Percentiles rank a stretch among this genome's conserved stretches.
Evolutionary conservation across 1,140 invertebrate species (phyloP).

Genomic region (Lepidurus couesii): DNA sequence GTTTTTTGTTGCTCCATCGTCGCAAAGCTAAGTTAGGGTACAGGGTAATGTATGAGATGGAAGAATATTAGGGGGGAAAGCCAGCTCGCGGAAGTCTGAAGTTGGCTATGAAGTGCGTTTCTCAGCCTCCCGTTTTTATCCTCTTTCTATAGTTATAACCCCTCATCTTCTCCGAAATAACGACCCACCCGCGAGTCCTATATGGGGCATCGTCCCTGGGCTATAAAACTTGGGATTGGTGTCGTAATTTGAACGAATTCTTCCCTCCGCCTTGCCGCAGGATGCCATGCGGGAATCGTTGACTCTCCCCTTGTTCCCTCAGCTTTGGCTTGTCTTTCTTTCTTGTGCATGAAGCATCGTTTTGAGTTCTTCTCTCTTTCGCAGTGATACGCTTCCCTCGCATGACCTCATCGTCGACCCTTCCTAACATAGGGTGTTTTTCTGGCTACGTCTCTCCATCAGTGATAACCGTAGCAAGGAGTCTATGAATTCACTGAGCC

Average conservation of each 20-base stretch:
- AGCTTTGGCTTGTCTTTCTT: conserved; percentile 9
- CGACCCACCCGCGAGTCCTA: background rate
- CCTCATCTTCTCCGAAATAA: conserved; percentile 4
- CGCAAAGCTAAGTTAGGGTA: background rate
- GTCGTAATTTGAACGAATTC: conserved; percentile 9
- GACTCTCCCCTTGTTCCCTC: conserved; percentile 2
- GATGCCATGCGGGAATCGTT: background rate
- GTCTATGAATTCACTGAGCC: background rate
- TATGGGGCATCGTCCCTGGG: background rate
- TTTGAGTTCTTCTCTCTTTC: background rate
- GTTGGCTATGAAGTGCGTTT: conserved; percentile 9
- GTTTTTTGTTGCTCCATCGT: no score
- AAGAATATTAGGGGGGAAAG: background rate
- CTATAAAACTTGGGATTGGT: conserved; percentile 15
- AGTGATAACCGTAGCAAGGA: background rate
- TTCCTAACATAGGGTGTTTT: background rate
- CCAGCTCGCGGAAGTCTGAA: background rate
- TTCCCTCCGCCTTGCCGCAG: background rate
- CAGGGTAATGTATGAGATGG: background rate
- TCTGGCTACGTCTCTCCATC: background rate
- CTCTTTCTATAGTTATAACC: conserved; percentile 22
- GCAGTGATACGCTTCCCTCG: background rate
- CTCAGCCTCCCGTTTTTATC: background rate
- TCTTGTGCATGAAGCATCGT: background rate
- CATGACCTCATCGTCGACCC: conserved; percentile 12